These are phyloP conservation scores for Drosophila mayri DNA, from an alignment of 1,140 invertebrate genomes.

Conservation along the genomic window DNA sequence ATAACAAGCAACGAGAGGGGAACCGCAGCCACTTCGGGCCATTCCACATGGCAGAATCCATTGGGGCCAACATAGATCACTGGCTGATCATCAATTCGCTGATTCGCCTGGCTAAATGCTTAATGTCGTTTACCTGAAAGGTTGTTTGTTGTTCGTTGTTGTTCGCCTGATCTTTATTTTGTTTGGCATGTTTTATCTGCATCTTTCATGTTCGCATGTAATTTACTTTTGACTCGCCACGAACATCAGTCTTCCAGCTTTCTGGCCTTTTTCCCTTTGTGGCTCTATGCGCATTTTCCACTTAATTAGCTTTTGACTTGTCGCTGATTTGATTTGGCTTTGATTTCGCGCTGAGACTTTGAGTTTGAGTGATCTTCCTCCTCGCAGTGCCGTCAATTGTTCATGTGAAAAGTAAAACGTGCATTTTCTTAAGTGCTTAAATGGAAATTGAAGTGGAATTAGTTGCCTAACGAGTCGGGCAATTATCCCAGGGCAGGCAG, in stretches of 20 bases:
- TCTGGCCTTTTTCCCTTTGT: conserved; percentile 3
- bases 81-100: conserved; percentile 75
- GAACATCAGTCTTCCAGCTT: conserved; percentile 45
- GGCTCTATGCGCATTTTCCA: conserved; percentile 47
- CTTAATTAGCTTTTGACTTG: conserved; percentile 77
- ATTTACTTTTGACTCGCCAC: conserved; percentile 68
- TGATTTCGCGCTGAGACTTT: conserved; percentile 53
- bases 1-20: conserved; percentile 62
- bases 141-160: conserved; percentile 35
- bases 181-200: conserved; percentile 81
- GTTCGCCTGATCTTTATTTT: conserved; percentile 68
- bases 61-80: conserved; percentile 68
- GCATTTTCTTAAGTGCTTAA: conserved; percentile 68
- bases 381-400: conserved; percentile 62
- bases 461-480: conserved; percentile 67
- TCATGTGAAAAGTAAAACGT: conserved; percentile 75
- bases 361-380: conserved; percentile 53
- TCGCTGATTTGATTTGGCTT: conserved; percentile 64
- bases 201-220: conserved; percentile 82
- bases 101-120: conserved; percentile 63
- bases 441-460: conserved; percentile 79
- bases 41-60: conserved; percentile 21
- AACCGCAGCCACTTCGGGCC: conserved; percentile 17
- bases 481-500: conserved; percentile 48
- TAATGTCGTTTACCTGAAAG: conserved; percentile 60